A percentile compares a stretch with the other conserved stretches of the same genome.
phyloP scores from a whole-genome alignment of 2,797 vertebrate genomes.

The Amblyraja radiata region DNA sequence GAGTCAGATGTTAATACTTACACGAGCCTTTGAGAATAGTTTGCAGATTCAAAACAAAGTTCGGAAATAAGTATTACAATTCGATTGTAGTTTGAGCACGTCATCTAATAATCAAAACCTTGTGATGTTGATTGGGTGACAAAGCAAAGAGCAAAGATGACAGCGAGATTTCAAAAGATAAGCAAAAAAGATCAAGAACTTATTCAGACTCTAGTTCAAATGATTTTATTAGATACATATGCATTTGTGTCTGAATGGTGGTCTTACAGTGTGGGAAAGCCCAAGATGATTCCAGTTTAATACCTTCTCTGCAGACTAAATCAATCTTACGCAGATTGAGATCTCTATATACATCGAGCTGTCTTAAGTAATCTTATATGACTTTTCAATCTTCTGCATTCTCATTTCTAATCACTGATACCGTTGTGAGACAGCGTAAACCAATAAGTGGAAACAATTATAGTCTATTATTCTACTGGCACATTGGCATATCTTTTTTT shows the following conservation, averaged over 20 bases:
- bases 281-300: background rate
- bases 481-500: too few species aligned
- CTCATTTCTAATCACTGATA: background rate
- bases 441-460: too few species aligned
- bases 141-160: background rate
- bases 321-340: background rate
- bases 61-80: background rate
- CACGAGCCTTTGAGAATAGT: background rate
- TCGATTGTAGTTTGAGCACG: background rate
- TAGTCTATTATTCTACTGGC: too few species aligned
- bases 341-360: background rate
- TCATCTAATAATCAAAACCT: background rate
- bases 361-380: background rate
- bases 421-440: background rate
- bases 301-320: background rate
- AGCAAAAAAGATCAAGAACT: background rate
- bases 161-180: background rate
- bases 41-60: conserved; percentile 16
- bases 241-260: background rate
- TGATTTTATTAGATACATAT: background rate
- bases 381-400: background rate
- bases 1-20: background rate
- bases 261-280: background rate
- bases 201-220: background rate
- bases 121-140: background rate